A percentile compares a stretch with the other conserved stretches of the same genome.
phyloP scores from a whole-genome alignment of 2,113 vertebrate genomes.

The Passerina amoena region DNA sequence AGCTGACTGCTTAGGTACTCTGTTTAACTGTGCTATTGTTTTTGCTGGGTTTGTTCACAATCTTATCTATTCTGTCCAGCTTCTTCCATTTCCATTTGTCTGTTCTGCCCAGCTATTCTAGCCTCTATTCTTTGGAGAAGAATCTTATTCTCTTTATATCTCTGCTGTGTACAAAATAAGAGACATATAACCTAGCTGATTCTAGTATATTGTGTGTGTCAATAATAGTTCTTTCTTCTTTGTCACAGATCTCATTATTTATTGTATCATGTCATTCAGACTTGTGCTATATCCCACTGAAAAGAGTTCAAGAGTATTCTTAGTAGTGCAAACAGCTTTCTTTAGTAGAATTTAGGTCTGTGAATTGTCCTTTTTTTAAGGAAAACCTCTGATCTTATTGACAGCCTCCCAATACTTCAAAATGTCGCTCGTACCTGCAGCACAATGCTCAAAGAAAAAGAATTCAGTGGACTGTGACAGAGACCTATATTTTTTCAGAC shows the following conservation, averaged over 20 bases:
- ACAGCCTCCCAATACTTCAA: not conserved
- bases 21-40: not conserved
- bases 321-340: not conserved
- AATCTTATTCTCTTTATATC: not conserved
- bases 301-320: not conserved
- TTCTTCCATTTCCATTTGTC: not conserved
- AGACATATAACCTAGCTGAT: not conserved
- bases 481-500: not conserved
- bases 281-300: not conserved
- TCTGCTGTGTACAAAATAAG: not conserved
- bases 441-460: not conserved
- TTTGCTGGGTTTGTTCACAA: not conserved
- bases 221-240: not conserved
- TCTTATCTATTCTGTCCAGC: not conserved
- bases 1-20: not conserved
- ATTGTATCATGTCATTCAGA: not conserved
- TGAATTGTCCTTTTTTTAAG: not conserved
- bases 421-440: not conserved
- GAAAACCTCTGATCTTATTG: not conserved
- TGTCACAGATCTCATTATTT: not conserved
- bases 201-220: not conserved
- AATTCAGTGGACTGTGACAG: not conserved
- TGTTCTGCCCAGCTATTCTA: not conserved
- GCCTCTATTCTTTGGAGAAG: not conserved
- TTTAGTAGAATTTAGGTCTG: not conserved